phyloP scores from a whole-genome alignment of 2,113 vertebrate genomes.

The Anser cygnoides region DNA sequence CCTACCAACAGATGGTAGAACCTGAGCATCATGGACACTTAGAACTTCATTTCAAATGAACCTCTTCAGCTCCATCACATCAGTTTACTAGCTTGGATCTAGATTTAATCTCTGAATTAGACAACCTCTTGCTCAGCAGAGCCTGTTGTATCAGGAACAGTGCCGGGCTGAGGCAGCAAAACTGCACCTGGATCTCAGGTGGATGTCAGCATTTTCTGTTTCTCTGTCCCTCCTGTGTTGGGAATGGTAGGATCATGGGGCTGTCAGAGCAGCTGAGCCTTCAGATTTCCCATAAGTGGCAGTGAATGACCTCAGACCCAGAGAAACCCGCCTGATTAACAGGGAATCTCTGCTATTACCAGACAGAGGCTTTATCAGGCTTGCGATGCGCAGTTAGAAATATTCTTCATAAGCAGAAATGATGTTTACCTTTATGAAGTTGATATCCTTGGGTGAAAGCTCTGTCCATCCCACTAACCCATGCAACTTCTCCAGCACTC shows the following conservation, averaged over 20 bases:
- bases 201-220: neutral
- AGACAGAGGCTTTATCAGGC: neutral
- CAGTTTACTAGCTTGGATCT: neutral
- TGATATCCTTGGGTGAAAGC: neutral
- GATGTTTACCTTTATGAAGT: neutral
- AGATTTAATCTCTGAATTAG: neutral
- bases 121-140: neutral
- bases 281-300: neutral
- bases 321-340: neutral
- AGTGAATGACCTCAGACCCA: neutral
- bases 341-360: neutral
- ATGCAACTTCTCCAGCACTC: neutral
- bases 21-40: neutral
- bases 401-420: neutral
- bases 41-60: neutral
- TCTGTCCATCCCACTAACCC: neutral
- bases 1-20: neutral
- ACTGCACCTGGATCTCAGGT: neutral
- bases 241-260: neutral
- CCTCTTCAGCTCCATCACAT: neutral
- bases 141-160: neutral
- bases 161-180: neutral
- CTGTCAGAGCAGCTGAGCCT: neutral
- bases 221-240: neutral
- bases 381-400: neutral